Evolutionary conservation across 2,797 vertebrate genomes (phyloP).

Genomic region (Lutjanus campechanus): DNA sequence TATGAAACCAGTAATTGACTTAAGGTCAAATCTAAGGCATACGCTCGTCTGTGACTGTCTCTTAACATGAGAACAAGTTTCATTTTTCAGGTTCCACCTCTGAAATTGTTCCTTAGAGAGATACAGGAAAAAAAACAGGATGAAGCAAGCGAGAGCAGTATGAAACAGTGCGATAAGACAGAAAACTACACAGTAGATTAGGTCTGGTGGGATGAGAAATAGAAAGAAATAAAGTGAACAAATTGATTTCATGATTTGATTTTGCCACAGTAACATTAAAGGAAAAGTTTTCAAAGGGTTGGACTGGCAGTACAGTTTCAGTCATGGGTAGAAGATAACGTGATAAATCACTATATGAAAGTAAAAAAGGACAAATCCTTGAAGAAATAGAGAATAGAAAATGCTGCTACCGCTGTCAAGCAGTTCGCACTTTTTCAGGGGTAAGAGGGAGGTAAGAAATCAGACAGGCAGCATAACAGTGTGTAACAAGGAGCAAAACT

Average conservation of each 20-base stretch:
- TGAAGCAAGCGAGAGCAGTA: constrained; percentile 8
- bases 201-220: constrained; percentile 19
- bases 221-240: constrained; percentile 35
- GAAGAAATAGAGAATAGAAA: not conserved
- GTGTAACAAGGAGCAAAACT: constrained; percentile 24
- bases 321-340: constrained; percentile 31
- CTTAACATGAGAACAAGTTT: constrained; percentile 2
- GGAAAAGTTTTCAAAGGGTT: constrained; percentile 41
- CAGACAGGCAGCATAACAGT: not conserved
- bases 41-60: not conserved
- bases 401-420: constrained; percentile 6
- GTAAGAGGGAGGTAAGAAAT: constrained; percentile 4
- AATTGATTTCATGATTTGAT: constrained; percentile 61
- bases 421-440: constrained; percentile 11
- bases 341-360: constrained; percentile 25
- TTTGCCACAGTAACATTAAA: constrained; percentile 45
- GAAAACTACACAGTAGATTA: constrained; percentile 28
- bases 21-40: not conserved
- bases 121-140: not conserved
- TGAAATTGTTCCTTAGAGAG: constrained; percentile 21
- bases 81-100: constrained; percentile 5
- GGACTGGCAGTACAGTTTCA: constrained; percentile 7
- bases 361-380: constrained; percentile 2
- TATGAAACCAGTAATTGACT: not conserved
- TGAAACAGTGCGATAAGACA: constrained; percentile 39